phyloP scores from a whole-genome alignment of 1,140 invertebrate genomes.

The Bombus waltoni region DNA sequence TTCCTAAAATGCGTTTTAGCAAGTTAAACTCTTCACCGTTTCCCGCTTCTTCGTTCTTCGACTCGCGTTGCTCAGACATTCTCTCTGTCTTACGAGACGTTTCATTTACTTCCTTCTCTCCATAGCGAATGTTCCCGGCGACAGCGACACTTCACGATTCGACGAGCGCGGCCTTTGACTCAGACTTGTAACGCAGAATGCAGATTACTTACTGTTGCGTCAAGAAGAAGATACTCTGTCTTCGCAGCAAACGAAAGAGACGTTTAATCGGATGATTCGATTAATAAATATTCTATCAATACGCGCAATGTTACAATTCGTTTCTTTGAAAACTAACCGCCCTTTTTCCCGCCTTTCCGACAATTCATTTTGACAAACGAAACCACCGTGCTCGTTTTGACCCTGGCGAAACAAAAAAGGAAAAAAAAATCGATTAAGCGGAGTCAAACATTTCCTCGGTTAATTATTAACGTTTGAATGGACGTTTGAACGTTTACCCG shows the following conservation, averaged over 20 bases:
- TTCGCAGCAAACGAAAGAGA: not conserved
- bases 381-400: not conserved
- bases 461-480: constrained; percentile 49
- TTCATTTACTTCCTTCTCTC: not conserved
- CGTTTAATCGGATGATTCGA: not conserved
- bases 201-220: not conserved
- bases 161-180: not conserved
- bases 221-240: not conserved
- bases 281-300: no score
- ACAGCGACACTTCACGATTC: no score
- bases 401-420: not conserved
- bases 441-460: constrained; percentile 10
- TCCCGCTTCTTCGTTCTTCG: not conserved
- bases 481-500: constrained; percentile 23
- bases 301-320: not conserved
- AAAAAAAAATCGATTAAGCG: not conserved
- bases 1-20: constrained; percentile 41
- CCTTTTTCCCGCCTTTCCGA: not conserved
- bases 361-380: not conserved
- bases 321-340: not conserved
- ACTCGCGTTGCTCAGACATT: not conserved
- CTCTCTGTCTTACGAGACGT: not conserved
- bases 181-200: not conserved
- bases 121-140: no score
- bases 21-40: constrained; percentile 16